phyloP scores from a whole-genome alignment of 2,113 vertebrate species.

The Illadopsis cleaveri region DNA sequence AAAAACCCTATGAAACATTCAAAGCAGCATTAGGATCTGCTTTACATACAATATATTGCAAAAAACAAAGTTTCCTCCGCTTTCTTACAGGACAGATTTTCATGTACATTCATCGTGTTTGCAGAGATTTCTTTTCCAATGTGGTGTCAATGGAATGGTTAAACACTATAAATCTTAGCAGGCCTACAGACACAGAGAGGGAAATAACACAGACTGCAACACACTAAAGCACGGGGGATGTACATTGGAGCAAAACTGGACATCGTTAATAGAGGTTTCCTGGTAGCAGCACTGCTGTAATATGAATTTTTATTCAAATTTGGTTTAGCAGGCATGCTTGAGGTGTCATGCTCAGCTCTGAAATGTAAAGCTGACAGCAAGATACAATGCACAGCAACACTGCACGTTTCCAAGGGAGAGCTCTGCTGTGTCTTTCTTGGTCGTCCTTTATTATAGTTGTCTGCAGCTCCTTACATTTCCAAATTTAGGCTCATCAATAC shows the following conservation, averaged over 20 bases:
- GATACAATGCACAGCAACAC: background rate
- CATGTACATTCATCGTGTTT: background rate
- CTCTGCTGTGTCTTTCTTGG: background rate
- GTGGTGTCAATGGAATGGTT: background rate
- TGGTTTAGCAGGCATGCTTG: background rate
- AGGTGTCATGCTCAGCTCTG: background rate
- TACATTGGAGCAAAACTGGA: background rate
- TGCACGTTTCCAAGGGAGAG: background rate
- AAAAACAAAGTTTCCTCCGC: background rate
- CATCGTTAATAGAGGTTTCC: background rate
- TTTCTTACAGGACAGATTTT: background rate
- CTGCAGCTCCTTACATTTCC: background rate
- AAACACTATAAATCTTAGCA: background rate
- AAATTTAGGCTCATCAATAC: background rate
- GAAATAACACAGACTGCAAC: background rate
- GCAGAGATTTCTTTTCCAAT: background rate
- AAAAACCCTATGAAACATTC: background rate
- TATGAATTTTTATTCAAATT: constrained; percentile 29
- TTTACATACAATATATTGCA: background rate
- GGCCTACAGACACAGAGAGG: background rate
- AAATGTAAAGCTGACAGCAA: background rate
- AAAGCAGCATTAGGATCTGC: background rate
- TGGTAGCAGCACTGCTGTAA: background rate
- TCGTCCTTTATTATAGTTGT: background rate
- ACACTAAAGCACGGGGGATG: background rate